Evolutionary conservation across 2,888 invertebrate species (phyloP), one percentile per base, ranked within the genome.

Genomic region (Catocala fraxini): DNA sequence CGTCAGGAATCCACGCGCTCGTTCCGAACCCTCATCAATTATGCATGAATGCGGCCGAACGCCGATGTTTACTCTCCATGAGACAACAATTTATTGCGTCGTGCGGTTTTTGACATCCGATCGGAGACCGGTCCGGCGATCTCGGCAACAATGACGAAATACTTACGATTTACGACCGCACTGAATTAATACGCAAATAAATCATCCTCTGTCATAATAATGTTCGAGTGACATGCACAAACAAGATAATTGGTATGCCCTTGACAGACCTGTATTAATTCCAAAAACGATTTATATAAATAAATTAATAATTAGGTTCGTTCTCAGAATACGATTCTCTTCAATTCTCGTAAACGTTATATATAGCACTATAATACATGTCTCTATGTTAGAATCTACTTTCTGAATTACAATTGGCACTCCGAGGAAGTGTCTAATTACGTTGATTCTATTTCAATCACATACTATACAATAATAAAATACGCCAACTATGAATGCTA

Each of bases 21-120:
- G 89, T 85, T 89, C 75, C 86, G 83, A 88, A 89, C 91, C 90
- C 91, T 91, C 93, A 93, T 93, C 92, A 93, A 91, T 93, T 92
- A 93, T 93, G 92, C 91, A 93, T 92, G 93, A 93, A 93, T 92
- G 93, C 91, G 91, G 86, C 86, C 85, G 87, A 92, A 89, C 89
- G 89, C 84, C 91, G 87, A 90, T 93, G 93, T 93, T 93, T 92
- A 91, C 92, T 91, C 89, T 91, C 89, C 89, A 88, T 85, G 89
- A 90, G 91, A 92, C 91, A 89, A 90, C 89, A 89, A 93, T 93
- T 93, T 93, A 92, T 92, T 90, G 88, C 90, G 86, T 89, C 90
- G 91, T 93, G 92, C 89, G 89, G 90, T 91, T 93, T 92, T 89
- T 92, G 91, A 92, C 91, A 92, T 92, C 89, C 89, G 86, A 89